Conservation (phyloP, 2,888 invertebrate species). For the Oxycera nigricornis region DNA sequence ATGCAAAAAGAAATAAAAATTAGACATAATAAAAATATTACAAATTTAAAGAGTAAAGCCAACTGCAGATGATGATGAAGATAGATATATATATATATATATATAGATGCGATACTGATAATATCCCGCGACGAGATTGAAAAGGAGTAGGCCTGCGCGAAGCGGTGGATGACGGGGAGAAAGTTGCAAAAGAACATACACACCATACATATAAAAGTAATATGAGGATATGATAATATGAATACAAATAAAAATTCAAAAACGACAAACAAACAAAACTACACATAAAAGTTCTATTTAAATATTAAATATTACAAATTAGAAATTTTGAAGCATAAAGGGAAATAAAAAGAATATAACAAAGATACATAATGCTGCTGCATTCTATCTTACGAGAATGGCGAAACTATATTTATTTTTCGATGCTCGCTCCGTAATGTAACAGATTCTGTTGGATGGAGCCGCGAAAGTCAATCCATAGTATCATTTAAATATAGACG, state of each 20-base stretch:
- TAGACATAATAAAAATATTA: conserved; percentile 35
- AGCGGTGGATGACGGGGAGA: no score
- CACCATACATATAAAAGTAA: conserved; percentile 33
- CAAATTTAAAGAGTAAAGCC: conserved; percentile 33
- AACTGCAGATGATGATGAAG: conserved; percentile 23
- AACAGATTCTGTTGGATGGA: conserved; percentile 29
- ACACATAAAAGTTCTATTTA: conserved; percentile 40
- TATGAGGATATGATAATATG: conserved; percentile 16
- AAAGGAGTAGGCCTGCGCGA: no score
- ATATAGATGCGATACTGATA: conserved; percentile 30
- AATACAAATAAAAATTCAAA: conserved; percentile 35
- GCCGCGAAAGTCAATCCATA: conserved; percentile 23
- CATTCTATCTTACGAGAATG: conserved; percentile 47
- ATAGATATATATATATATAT: conserved; percentile 15
- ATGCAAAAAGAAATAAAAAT: conserved; percentile 38
- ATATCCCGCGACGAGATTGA: not conserved
- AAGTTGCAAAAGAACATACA: not conserved
- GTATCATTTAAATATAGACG: conserved; percentile 15
- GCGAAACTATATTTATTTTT: conserved; percentile 26
- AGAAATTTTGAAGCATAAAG: conserved; percentile 48
- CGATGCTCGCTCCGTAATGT: conserved; percentile 22
- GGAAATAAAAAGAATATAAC: conserved; percentile 46
- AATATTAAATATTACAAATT: conserved; percentile 37
- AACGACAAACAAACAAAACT: conserved; percentile 31
- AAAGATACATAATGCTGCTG: conserved; percentile 49